phyloP scores from a whole-genome alignment of 1,140 invertebrate genomes.

The Scaptomyza montana region DNA sequence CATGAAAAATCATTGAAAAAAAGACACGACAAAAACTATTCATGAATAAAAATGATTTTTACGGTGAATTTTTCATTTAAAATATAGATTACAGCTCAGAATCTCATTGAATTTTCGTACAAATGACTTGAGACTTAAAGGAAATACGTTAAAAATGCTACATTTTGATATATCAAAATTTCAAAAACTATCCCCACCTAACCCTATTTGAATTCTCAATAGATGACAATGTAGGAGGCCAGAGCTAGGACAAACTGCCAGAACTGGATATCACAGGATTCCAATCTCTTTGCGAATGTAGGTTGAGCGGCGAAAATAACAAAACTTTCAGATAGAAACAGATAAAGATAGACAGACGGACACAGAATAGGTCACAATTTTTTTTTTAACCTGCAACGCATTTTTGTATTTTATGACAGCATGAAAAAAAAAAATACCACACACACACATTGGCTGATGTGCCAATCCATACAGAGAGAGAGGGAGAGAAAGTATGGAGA shows the following conservation, averaged over 20 bases:
- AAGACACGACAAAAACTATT: too few relatives aligned
- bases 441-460: conserved; percentile 18
- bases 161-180: too few relatives aligned
- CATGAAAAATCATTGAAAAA: too few relatives aligned
- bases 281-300: conserved; percentile 12
- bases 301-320: conserved; percentile 30
- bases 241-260: conserved; percentile 23
- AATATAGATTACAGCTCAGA: too few relatives aligned
- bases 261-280: conserved; percentile 23
- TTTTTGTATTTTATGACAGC: conserved; percentile 48
- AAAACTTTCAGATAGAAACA: conserved; percentile 12
- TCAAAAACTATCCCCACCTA: too few relatives aligned
- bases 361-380: conserved; percentile 33
- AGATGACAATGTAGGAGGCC: conserved; percentile 37
- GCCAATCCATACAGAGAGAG: conserved; percentile 13
- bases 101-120: too few relatives aligned
- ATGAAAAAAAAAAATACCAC: not conserved
- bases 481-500: conserved; percentile 22
- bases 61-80: too few relatives aligned
- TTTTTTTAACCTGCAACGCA: conserved; percentile 23
- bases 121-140: too few relatives aligned
- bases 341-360: not conserved
- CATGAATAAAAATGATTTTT: too few relatives aligned
- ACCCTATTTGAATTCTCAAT: conserved; percentile 45
- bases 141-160: too few relatives aligned